These are phyloP conservation scores for Cygnus buccinator DNA, from an alignment of 2,113 vertebrate genomes.

Conservation along the genomic window DNA sequence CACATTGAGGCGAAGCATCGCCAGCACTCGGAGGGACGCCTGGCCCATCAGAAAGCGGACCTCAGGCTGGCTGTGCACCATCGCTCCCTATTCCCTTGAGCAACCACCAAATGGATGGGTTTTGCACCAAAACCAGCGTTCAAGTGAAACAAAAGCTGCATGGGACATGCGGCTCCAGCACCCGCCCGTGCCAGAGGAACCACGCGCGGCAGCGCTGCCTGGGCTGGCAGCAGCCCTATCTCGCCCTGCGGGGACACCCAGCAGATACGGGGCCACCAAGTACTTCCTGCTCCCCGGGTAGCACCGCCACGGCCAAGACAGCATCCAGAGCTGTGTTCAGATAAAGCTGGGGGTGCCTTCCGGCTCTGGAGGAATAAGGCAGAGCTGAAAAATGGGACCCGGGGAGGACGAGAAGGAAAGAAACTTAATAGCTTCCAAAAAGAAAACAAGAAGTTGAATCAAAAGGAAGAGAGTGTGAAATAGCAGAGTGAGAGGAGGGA, in stretches of 20 bases:
- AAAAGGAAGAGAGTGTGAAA: neutral
- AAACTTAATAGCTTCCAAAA: neutral
- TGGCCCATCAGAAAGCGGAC: accelerated
- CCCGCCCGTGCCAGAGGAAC: no score
- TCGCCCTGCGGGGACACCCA: neutral
- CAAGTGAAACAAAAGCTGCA: no score
- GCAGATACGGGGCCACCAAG: neutral
- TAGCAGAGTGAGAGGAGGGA: neutral
- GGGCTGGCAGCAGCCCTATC: neutral
- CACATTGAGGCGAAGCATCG: neutral
- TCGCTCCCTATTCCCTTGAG: neutral
- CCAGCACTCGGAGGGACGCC: accelerated
- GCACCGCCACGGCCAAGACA: neutral
- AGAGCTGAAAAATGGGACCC: neutral
- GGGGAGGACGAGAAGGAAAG: neutral
- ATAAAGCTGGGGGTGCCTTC: neutral
- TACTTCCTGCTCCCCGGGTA: neutral
- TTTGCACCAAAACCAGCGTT: neutral
- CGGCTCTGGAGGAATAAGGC: neutral
- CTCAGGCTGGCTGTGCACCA: neutral
- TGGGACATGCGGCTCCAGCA: no score
- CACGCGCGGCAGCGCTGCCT: neutral
- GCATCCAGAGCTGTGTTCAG: neutral
- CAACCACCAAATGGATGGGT: neutral
- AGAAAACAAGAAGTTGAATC: neutral